Evolutionary conservation across 2,888 invertebrate genomes (phyloP), one percentile per base, ranked within the genome.

Genomic region (Deroplatys truncata): DNA sequence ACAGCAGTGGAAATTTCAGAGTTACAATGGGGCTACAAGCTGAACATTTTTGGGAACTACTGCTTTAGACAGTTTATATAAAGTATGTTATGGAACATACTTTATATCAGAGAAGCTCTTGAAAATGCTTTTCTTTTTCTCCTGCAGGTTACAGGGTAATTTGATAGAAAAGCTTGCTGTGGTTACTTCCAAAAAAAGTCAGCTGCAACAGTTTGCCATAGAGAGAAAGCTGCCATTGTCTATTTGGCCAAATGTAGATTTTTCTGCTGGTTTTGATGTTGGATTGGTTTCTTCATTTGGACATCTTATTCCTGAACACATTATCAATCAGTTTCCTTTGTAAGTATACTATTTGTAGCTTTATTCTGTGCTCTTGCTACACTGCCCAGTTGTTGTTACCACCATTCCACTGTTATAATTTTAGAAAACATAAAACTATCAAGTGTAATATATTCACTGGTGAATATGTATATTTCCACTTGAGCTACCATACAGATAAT

Each of bases 281-380:
- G 99, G 99, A 8, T 94, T 99, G 87, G 97, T 99, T 49, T 98
- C 98, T 2, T 98, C 99, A 0, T 99, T 99, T 95, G 99, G 99
- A 0, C 96, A 98, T 92, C 94, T 99, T 90, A 98, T 99, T 92
- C 98, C 98, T 83, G 94, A 95, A 91, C 93, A 94, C 88, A 93
- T 98, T 0, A 97, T 99, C 56, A 93, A 95, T 15, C 94, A 95
- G 90, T 98, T 98, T 94, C 97, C 97, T 89, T 93, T 97, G 98
- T 98, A 95, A 95, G 96, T 95, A 92, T 89, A 43, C 28, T 25
- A 28, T 28, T 13, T 72, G 82, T 28, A 43, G 43, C 1, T 43
- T 43, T 43, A 13, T 10, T 35, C 35, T 43, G 13, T 43, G 43
- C 28, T 16, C 13, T 49, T 88, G 10, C 25, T 28, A 89, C 25